Evolutionary conservation across 1,140 invertebrate species (phyloP).

Genomic region (Drosophila ananassae): DNA sequence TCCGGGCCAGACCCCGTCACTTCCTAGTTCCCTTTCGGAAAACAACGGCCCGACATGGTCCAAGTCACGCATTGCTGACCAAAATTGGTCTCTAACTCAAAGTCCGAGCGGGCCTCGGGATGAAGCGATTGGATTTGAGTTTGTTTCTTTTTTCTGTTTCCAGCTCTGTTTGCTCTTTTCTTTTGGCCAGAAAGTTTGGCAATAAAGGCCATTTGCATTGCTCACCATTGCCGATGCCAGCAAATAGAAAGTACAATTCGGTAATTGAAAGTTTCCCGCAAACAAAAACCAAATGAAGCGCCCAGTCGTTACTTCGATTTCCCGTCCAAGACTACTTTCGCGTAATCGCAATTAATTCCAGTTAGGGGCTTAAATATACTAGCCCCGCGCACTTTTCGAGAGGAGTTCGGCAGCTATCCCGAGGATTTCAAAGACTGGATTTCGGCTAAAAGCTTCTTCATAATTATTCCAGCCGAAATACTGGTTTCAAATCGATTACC

Average conservation of each 20-base stretch:
- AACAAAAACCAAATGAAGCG: constrained; percentile 15
- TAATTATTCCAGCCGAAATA: constrained; percentile 42
- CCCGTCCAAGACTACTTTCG: constrained; percentile 39
- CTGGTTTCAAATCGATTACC: constrained; percentile 20
- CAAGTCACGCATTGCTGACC: constrained; percentile 81
- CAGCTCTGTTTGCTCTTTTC: constrained; percentile 40
- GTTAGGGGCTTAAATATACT: constrained; percentile 4
- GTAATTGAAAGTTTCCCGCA: constrained; percentile 74
- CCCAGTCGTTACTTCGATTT: constrained; percentile 39
- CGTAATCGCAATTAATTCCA: constrained; percentile 26
- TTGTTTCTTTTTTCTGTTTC: constrained; percentile 1
- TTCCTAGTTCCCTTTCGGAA: constrained; percentile 15
- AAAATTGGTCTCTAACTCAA: constrained; percentile 67
- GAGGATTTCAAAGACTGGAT: not conserved
- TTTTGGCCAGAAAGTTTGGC: constrained; percentile 62
- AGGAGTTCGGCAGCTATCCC: too few species aligned
- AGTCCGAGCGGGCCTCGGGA: constrained; percentile 25
- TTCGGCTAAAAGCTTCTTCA: constrained; percentile 61
- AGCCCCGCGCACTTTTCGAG: too few species aligned
- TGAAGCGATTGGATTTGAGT: constrained; percentile 35
- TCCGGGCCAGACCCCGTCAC: not conserved
- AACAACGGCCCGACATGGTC: constrained; percentile 68
- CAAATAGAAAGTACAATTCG: constrained; percentile 78
- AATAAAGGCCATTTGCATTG: constrained; percentile 76
- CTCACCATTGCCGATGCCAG: constrained; percentile 35